Evolutionary conservation across 2,113 vertebrate species (phyloP).

Genomic region (Varanus komodoensis): DNA sequence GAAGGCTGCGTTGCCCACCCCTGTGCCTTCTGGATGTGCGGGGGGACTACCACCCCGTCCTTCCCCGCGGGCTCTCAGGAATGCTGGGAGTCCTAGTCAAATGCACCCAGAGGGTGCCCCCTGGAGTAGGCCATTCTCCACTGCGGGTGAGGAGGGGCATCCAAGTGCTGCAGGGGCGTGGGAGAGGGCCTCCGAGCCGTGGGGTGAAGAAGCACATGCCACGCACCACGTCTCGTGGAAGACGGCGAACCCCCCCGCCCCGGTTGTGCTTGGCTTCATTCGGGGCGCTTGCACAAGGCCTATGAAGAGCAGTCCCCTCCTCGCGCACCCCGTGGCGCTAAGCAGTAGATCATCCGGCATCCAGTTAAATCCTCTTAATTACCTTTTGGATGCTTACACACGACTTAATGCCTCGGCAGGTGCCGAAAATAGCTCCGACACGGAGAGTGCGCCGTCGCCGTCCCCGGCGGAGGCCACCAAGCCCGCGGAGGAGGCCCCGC

Average conservation of each 20-base stretch:
- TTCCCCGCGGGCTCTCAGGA: background rate
- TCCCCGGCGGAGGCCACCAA: constrained; percentile 89
- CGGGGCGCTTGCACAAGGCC: background rate
- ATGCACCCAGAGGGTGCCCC: too few relatives aligned
- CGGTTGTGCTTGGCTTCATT: background rate
- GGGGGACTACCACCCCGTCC: background rate
- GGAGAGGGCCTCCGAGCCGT: background rate
- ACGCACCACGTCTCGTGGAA: background rate
- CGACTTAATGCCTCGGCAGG: constrained; percentile 76
- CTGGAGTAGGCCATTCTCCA: too few relatives aligned
- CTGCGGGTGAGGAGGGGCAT: too few relatives aligned
- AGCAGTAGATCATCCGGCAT: background rate
- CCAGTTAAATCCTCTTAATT: constrained; percentile 10
- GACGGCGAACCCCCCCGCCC: too few relatives aligned
- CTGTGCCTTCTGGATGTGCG: background rate
- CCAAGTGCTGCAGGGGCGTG: too few relatives aligned
- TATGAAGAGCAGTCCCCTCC: background rate
- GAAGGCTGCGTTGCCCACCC: background rate
- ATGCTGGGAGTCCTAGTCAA: background rate
- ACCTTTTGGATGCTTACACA: background rate
- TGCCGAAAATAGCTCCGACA: constrained; percentile 97
- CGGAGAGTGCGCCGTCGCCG: constrained; percentile 97
- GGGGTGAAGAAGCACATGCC: too few relatives aligned
- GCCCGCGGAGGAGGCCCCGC: constrained; percentile 78
- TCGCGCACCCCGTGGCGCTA: background rate